Evolutionary conservation across 2,113 vertebrate species (phyloP), one percentile per base, ranked within the genome.

Genomic region (Formicarius rufipectus): DNA sequence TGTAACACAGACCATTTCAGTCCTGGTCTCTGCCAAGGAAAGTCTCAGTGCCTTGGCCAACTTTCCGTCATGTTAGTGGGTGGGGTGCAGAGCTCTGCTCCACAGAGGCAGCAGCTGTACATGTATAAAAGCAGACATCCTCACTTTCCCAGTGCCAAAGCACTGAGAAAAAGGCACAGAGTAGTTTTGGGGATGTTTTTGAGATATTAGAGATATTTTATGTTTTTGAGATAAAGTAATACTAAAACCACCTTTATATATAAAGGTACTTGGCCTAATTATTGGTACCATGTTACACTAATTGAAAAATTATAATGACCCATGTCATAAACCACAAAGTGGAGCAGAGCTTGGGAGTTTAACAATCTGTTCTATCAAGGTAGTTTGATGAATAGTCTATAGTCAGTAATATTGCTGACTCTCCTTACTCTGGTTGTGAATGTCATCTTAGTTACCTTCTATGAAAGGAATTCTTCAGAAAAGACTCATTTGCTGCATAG

Each of bases 51-150:
- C 19, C 53, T 44, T 56, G 71, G 49, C 44, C 44, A 52, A 8
- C 47, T 85, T 90, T 68, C 56, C 0, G 2, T 49, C 0, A 0
- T 8, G 2, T 21, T 76, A 37, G 44, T 90, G 40, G 23, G 14
- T 83, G 39, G 25, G 58, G 6, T 83, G 33, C 50, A 75, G 49
- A n/a, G 30, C 42, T 89, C 37, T 87, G 40, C 30, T 82, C 30
- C 15, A 2, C 13, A 14, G 62, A 63, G n/a, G 15, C 33, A 82
- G 56, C 47, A 71, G 56, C 55, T 4, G 0, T 58, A 27, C 49
- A 10, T 85, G 44, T 13, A 7, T 55, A 52, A 64, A 31, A 19
- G 37, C 49, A 59, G 47, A 40, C 39, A 40, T 25, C 16, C 24
- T 87, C 71, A 5, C 25, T 83, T 76, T 60, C 39, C 39, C 47